Conservation (phyloP, 2,888 invertebrate species). For the Apocheima hispidaria region DNA sequence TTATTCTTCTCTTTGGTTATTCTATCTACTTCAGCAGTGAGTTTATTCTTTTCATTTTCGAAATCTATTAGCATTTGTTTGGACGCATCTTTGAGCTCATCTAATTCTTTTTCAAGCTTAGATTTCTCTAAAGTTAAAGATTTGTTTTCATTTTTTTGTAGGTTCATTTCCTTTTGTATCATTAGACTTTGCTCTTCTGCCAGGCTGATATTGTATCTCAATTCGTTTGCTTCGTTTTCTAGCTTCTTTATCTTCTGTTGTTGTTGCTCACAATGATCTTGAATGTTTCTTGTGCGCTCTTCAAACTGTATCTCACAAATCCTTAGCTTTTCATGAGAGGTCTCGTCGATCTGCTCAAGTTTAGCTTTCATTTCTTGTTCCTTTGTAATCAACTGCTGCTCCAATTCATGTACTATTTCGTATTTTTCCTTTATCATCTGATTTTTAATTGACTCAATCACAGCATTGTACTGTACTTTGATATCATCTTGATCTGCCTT, state of each 20-base stretch:
- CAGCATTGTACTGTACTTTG: slow-evolving; percentile 66
- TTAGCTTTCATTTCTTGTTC: slow-evolving; percentile 79
- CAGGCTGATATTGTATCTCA: slow-evolving; percentile 63
- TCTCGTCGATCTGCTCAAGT: slow-evolving; percentile 78
- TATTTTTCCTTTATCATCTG: slow-evolving; percentile 72
- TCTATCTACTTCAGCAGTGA: slow-evolving; percentile 76
- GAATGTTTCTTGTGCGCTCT: slow-evolving; percentile 70
- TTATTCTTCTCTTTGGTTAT: slow-evolving; percentile 81
- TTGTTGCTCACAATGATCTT: slow-evolving; percentile 71
- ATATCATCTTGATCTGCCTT: slow-evolving; percentile 73
- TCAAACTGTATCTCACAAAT: slow-evolving; percentile 83
- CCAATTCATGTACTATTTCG: slow-evolving; percentile 68
- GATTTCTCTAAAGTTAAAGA: slow-evolving; percentile 60
- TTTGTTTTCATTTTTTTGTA: slow-evolving; percentile 66
- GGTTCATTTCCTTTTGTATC: slow-evolving; percentile 65
- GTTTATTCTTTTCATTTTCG: slow-evolving; percentile 76
- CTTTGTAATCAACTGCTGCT: slow-evolving; percentile 65
- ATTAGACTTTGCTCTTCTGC: slow-evolving; percentile 66
- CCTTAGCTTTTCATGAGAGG: slow-evolving; percentile 74
- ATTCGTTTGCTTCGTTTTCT: slow-evolving; percentile 70
- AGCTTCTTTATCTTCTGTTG: slow-evolving; percentile 66
- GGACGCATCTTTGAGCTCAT: slow-evolving; percentile 68
- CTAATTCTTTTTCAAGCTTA: slow-evolving; percentile 59
- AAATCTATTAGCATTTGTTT: slow-evolving; percentile 71
- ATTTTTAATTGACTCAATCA: slow-evolving; percentile 68